Conservation (phyloP, 2,113 vertebrate genomes). For the Microtus montanus region DNA sequence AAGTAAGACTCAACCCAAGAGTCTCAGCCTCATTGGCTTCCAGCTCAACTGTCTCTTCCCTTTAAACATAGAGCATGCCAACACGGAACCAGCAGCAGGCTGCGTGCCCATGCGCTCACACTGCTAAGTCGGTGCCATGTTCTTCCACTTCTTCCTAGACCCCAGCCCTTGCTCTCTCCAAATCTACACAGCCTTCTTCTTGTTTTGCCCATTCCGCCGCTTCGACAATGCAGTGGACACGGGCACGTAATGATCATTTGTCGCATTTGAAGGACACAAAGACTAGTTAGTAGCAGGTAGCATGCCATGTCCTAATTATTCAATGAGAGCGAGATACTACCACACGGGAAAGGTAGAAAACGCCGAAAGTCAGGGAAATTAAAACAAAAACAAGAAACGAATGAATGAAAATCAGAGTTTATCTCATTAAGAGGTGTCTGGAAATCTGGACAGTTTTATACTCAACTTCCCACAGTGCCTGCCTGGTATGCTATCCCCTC, state of each 20-base stretch:
- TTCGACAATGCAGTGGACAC: neutral
- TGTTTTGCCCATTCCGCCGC: neutral
- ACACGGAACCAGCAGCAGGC: neutral
- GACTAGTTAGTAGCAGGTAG: slow-evolving; percentile 9
- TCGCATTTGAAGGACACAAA: slow-evolving; percentile 18
- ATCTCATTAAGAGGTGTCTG: neutral
- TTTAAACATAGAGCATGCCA: neutral
- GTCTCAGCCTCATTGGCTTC: neutral
- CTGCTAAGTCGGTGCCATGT: slow-evolving; percentile 4
- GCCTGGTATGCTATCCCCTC: neutral
- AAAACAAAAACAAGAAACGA: neutral
- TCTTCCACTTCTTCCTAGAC: slow-evolving; percentile 20
- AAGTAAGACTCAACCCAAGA: neutral
- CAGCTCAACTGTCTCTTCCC: neutral
- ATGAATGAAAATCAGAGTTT: slow-evolving; percentile 28
- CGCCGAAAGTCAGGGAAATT: neutral
- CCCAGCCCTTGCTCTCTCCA: slow-evolving; percentile 28
- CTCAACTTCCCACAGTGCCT: neutral
- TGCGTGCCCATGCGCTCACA: neutral
- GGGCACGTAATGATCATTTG: slow-evolving; percentile 7
- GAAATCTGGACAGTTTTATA: neutral
- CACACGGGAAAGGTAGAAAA: neutral
- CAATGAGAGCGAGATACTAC: neutral
- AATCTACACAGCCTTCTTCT: neutral
- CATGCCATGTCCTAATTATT: neutral